These are phyloP conservation scores for Pegoplata infirma DNA, from an alignment of 2,888 invertebrate species.

Conservation along the genomic window DNA sequence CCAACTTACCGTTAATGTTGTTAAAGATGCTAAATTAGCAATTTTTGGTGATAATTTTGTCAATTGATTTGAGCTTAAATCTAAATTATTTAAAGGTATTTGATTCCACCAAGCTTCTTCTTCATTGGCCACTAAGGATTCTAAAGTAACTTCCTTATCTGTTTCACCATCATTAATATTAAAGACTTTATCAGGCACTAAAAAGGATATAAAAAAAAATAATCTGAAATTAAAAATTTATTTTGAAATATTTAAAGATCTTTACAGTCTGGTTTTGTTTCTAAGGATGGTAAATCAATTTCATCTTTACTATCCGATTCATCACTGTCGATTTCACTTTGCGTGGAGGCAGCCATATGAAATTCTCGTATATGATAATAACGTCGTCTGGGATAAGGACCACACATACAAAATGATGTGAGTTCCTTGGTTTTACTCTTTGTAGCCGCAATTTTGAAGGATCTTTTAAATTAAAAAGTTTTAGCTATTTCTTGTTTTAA, in stretches of 20 bases:
- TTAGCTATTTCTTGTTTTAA: not conserved
- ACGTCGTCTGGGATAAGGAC: conserved; percentile 72
- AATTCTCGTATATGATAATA: conserved; percentile 74
- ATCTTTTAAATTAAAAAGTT: conserved; percentile 24
- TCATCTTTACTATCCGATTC: conserved; percentile 69
- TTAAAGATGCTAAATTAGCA: conserved; percentile 83
- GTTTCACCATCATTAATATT: conserved; percentile 84
- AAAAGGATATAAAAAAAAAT: no score
- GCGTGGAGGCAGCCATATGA: conserved; percentile 69
- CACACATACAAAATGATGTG: conserved; percentile 74
- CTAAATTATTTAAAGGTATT: conserved; percentile 86
- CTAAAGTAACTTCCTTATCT: conserved; percentile 80
- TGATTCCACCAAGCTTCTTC: conserved; percentile 91
- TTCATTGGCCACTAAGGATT: conserved; percentile 78
- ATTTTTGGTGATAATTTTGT: conserved; percentile 83
- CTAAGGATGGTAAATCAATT: conserved; percentile 63
- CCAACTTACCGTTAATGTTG: conserved; percentile 83
- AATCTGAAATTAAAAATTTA: not conserved
- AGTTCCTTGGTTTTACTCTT: conserved; percentile 69
- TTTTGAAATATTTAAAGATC: not conserved
- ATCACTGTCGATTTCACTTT: conserved; percentile 71
- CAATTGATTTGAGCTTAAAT: conserved; percentile 87
- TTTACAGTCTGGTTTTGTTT: conserved; percentile 24
- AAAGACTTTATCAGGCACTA: conserved; percentile 87
- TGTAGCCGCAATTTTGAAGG: conserved; percentile 76